Evolutionary conservation across 2,888 invertebrate genomes (phyloP).

Genomic region (Eupithecia subumbrata): DNA sequence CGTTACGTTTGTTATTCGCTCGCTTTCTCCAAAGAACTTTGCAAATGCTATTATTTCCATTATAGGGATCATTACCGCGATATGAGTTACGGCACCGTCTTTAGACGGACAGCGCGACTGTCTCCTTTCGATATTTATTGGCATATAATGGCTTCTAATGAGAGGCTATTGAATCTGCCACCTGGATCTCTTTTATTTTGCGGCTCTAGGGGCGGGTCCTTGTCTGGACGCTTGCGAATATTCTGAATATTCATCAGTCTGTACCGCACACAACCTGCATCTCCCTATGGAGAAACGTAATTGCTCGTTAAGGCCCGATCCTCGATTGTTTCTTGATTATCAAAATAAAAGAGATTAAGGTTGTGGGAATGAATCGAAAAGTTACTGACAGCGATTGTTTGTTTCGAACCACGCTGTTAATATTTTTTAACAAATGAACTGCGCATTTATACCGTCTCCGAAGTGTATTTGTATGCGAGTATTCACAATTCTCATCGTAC

Average conservation of each 20-base stretch:
- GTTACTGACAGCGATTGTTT: constrained; percentile 56
- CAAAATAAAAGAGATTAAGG: constrained; percentile 68
- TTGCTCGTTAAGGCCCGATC: constrained; percentile 78
- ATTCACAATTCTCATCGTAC: constrained; percentile 33
- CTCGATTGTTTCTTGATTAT: constrained; percentile 79
- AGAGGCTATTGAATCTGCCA: constrained; percentile 81
- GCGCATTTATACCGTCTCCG: constrained; percentile 19
- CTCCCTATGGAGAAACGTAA: constrained; percentile 71
- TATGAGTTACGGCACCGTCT: constrained; percentile 74
- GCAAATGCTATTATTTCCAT: constrained; percentile 65
- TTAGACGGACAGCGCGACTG: constrained; percentile 71
- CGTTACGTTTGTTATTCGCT: constrained; percentile 48
- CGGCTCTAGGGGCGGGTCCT: constrained; percentile 58
- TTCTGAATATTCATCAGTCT: constrained; percentile 77
- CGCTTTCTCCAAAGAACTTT: constrained; percentile 50
- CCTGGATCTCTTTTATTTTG: constrained; percentile 76
- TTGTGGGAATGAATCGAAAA: constrained; percentile 61
- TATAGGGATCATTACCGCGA: constrained; percentile 71
- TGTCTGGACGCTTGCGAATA: constrained; percentile 67
- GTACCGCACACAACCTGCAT: constrained; percentile 59
- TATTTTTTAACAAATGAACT: constrained; percentile 44
- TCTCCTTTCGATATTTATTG: constrained; percentile 80
- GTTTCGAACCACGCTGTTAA: constrained; percentile 41
- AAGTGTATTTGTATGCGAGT: constrained; percentile 27
- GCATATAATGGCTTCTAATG: constrained; percentile 82